Percentiles rank a stretch among this genome's conserved stretches.
phyloP scores from a whole-genome alignment of 2,113 vertebrate species.

The Seriola rivoliana region DNA sequence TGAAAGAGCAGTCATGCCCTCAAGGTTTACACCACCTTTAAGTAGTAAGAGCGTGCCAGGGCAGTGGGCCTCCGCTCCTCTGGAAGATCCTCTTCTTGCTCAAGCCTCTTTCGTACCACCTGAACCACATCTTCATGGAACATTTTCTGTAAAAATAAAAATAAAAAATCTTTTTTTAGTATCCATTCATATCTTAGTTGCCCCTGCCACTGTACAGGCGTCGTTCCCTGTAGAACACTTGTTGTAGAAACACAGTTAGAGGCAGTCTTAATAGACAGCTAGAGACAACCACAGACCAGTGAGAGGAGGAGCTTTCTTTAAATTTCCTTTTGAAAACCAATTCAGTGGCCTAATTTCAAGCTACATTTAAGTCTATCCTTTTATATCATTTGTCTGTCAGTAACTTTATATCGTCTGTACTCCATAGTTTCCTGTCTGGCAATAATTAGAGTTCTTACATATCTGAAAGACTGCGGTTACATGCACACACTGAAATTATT shows the following conservation, averaged over 20 bases:
- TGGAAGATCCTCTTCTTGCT: constrained; percentile 81
- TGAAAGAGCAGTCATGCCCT: not conserved
- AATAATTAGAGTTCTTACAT: not conserved
- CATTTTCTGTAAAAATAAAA: constrained; percentile 78
- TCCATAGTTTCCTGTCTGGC: not conserved
- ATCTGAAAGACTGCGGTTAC: too few species aligned
- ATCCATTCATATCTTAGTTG: not conserved
- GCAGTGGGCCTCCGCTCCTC: constrained; percentile 84
- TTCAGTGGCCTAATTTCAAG: too few species aligned
- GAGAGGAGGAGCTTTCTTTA: too few species aligned
- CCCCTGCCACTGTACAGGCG: not conserved
- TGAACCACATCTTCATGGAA: constrained; percentile 88
- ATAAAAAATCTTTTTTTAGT: not conserved
- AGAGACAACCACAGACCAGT: too few species aligned
- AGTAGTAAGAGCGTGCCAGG: constrained; percentile 85
- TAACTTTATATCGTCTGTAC: not conserved
- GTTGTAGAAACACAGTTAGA: not conserved
- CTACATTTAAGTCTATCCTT: too few species aligned
- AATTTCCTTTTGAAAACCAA: too few species aligned
- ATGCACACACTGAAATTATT: too few species aligned
- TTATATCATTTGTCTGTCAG: too few species aligned
- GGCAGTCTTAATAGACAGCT: not conserved
- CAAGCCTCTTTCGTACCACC: constrained; percentile 81
- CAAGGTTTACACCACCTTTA: constrained; percentile 78
- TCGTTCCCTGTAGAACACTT: not conserved